These are phyloP conservation scores for Sebastes steindachneri DNA, from an alignment of 2,797 vertebrate genomes.

Conservation along the genomic window DNA sequence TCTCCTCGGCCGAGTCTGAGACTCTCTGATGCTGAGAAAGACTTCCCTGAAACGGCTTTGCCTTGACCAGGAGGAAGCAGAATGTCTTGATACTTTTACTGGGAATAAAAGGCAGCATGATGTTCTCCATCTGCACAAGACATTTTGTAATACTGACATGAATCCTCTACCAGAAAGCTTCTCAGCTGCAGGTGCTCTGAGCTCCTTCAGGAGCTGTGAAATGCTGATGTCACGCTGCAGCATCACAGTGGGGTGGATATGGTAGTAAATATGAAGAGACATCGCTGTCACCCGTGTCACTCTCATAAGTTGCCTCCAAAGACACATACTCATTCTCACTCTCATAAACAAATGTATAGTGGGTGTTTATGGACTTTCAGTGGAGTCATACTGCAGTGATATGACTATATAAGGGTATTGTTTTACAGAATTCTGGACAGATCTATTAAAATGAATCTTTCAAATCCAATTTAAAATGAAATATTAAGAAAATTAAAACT, in stretches of 20 bases:
- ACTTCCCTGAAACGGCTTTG: slow-evolving; percentile 18
- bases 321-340: background rate
- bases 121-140: slow-evolving; percentile 30
- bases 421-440: background rate
- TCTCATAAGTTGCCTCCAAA: slow-evolving; percentile 34
- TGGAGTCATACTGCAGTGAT: background rate
- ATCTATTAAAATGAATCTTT: background rate
- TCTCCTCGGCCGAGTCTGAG: slow-evolving; percentile 36
- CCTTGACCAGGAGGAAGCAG: slow-evolving; percentile 6
- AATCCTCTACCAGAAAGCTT: slow-evolving; percentile 48
- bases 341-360: background rate
- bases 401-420: background rate
- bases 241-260: slow-evolving; percentile 14
- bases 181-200: slow-evolving; percentile 43
- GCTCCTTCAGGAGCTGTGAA: slow-evolving; percentile 57
- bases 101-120: slow-evolving; percentile 26
- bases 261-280: slow-evolving; percentile 54
- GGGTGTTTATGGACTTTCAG: background rate
- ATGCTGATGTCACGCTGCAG: slow-evolving; percentile 47
- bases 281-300: slow-evolving; percentile 36
- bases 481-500: too few relatives aligned
- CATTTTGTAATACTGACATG: slow-evolving; percentile 43
- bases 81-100: slow-evolving; percentile 32
- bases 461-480: background rate
- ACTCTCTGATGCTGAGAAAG: slow-evolving; percentile 17